These are phyloP conservation scores for Chlorodrepanis virens DNA, from an alignment of 2,113 vertebrate species.

Conservation along the genomic window DNA sequence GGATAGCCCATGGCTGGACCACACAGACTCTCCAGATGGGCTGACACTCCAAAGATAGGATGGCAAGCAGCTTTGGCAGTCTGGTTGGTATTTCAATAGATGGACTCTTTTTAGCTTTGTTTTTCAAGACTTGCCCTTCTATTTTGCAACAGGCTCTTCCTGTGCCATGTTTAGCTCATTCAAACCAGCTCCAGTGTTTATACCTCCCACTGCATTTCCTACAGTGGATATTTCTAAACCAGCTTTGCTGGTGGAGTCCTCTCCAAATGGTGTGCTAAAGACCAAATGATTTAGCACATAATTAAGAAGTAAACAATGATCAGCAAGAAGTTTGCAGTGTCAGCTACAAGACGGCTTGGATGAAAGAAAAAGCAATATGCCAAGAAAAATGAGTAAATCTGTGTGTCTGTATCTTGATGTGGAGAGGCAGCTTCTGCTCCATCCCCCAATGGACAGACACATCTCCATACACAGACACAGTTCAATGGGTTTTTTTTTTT, in stretches of 20 bases:
- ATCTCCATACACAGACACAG: no score
- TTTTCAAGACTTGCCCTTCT: background rate
- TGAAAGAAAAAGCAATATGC: background rate
- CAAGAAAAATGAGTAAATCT: background rate
- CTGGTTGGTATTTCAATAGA: background rate
- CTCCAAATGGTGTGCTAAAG: background rate
- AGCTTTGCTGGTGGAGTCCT: background rate
- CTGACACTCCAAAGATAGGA: background rate
- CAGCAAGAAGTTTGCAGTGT: background rate
- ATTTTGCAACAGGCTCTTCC: background rate
- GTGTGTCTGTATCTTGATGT: background rate
- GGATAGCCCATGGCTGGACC: background rate
- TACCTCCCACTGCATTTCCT: background rate
- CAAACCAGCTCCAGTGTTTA: background rate
- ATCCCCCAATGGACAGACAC: fast-evolving
- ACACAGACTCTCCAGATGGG: background rate
- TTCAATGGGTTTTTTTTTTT: background rate
- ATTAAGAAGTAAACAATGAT: background rate
- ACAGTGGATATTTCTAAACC: background rate
- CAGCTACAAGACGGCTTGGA: background rate
- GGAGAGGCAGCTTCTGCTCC: background rate
- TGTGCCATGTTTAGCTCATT: background rate
- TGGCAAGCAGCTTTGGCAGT: background rate
- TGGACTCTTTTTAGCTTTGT: background rate
- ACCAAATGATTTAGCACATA: slow-evolving; percentile 26